phyloP scores from a whole-genome alignment of 2,113 vertebrate species.

The Numida meleagris region DNA sequence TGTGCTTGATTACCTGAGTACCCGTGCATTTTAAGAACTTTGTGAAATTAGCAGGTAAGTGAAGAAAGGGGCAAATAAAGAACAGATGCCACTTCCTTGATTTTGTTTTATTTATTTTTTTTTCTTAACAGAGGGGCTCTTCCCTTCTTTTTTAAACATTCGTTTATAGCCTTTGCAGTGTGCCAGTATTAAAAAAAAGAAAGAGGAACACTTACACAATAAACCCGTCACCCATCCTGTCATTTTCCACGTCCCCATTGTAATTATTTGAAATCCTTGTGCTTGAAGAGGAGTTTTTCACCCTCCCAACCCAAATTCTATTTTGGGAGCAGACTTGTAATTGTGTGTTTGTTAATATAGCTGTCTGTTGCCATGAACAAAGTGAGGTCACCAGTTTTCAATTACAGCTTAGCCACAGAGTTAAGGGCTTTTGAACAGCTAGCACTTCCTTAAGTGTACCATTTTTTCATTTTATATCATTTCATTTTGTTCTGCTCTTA shows the following conservation, averaged over 20 bases:
- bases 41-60: background rate
- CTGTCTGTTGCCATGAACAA: conserved; percentile 68
- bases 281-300: background rate
- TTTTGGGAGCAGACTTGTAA: conserved; percentile 47
- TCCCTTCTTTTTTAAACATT: background rate
- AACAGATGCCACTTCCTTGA: background rate
- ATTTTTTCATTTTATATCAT: background rate
- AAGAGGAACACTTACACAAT: conserved; percentile 15
- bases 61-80: background rate
- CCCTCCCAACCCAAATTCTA: conserved; percentile 36
- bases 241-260: conserved; percentile 36
- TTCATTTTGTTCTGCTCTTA: background rate
- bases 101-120: background rate
- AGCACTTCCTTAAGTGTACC: background rate
- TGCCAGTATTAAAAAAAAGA: background rate
- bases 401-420: conserved; percentile 3
- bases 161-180: background rate
- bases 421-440: background rate
- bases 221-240: conserved; percentile 14
- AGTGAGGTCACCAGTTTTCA: conserved; percentile 54
- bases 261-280: conserved; percentile 47
- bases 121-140: background rate
- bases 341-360: conserved; percentile 60
- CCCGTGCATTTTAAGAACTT: background rate
- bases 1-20: background rate